phyloP scores from a whole-genome alignment of 2,797 vertebrate species.

The Brotula barbata region DNA sequence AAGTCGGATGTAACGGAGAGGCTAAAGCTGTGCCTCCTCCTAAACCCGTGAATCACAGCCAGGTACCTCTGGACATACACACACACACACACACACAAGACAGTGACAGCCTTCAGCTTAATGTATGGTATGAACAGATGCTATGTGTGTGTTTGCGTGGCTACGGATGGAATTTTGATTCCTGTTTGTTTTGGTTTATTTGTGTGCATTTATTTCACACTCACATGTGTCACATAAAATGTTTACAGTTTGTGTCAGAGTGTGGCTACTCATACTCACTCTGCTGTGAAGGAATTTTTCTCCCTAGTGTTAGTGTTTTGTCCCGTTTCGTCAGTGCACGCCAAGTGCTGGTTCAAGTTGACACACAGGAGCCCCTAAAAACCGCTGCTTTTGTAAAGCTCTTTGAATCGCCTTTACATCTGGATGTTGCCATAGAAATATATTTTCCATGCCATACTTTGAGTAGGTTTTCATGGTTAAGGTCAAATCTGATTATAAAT shows the following conservation, averaged over 20 bases:
- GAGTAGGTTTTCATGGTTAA: no score
- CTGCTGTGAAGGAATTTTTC: no score
- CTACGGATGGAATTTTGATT: constrained; percentile 9
- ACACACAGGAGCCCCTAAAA: no score
- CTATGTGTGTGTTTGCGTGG: constrained; percentile 10
- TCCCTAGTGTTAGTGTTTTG: no score
- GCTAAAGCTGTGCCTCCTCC: constrained; percentile 28
- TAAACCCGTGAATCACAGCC: constrained; percentile 36
- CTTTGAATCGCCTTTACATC: no score
- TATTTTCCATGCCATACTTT: no score
- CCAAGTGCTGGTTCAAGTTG: no score
- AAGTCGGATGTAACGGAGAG: constrained; percentile 14
- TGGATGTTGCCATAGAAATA: no score
- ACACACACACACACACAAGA: constrained; percentile 32
- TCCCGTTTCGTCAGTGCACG: no score
- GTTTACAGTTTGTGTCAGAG: constrained; percentile 7
- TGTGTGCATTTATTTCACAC: constrained; percentile 26
- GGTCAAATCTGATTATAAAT: no score
- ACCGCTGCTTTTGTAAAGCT: no score
- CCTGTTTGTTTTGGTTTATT: constrained; percentile 39
- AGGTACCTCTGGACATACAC: constrained; percentile 23
- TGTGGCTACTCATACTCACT: no score
- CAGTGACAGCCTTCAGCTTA: constrained; percentile 48
- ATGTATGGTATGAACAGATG: constrained; percentile 55
- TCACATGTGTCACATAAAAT: constrained; percentile 40